Percentiles rank a stretch among this genome's conserved stretches.
Conservation (phyloP, 2,888 invertebrate species). For the Allolobophora icterica region DNA sequence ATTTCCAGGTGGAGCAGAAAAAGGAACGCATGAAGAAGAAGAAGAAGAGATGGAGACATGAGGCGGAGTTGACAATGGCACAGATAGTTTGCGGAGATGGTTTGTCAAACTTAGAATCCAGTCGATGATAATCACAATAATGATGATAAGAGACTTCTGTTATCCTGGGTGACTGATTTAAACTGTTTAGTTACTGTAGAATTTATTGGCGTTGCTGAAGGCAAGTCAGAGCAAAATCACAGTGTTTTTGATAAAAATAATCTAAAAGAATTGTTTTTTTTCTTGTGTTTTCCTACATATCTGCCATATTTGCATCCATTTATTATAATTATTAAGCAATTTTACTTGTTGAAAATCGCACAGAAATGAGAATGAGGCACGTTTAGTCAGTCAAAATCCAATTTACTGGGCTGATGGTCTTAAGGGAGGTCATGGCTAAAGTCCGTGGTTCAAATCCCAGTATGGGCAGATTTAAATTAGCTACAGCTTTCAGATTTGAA, state of each 20-base stretch:
- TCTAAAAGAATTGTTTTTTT: background rate
- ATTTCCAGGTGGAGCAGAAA: background rate
- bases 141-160: background rate
- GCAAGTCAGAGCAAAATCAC: background rate
- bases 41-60: constrained; percentile 28
- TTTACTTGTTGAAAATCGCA: too few species aligned
- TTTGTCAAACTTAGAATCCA: background rate
- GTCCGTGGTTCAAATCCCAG: background rate
- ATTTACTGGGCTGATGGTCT: background rate
- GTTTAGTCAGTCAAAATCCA: background rate
- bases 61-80: background rate
- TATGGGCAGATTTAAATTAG: background rate
- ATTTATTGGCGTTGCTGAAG: background rate
- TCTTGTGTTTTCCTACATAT: background rate
- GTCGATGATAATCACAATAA: background rate
- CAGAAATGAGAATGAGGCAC: too few species aligned
- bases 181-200: background rate
- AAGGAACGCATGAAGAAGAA: background rate
- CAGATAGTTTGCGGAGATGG: background rate
- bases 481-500: background rate
- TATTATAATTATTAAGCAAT: too few species aligned
- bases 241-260: background rate
- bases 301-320: background rate
- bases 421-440: background rate
- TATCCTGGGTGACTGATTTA: background rate